These are phyloP conservation scores for Isurus oxyrinchus DNA, from an alignment of 2,113 vertebrate species.

Conservation along the genomic window DNA sequence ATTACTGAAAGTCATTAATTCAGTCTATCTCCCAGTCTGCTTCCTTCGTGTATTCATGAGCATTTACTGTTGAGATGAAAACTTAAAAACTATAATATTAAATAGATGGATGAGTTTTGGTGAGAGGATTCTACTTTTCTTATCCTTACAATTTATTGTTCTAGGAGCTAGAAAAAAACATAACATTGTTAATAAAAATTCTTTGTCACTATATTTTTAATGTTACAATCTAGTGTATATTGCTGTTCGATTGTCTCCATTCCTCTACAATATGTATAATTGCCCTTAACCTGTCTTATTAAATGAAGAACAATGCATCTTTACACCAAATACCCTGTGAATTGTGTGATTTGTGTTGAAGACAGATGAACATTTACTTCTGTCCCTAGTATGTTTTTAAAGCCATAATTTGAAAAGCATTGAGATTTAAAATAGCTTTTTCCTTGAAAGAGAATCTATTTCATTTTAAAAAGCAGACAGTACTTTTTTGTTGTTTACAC, in stretches of 20 bases:
- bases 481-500: background rate
- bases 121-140: background rate
- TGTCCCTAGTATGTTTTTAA: background rate
- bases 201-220: background rate
- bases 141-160: background rate
- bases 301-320: background rate
- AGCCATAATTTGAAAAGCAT: background rate
- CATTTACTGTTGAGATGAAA: background rate
- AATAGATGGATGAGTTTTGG: background rate
- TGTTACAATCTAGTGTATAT: background rate
- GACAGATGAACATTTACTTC: background rate
- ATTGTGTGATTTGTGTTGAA: background rate
- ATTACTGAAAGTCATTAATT: background rate
- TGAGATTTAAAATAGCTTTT: background rate
- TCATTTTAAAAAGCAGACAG: background rate
- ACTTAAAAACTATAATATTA: background rate
- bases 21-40: background rate
- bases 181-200: background rate
- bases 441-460: background rate
- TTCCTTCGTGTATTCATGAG: background rate
- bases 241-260: background rate
- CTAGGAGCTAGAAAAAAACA: background rate
- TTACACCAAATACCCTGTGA: background rate
- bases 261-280: background rate
- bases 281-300: background rate